Evolutionary conservation across 1,140 invertebrate species (phyloP).

Genomic region (Brachionus rubens): DNA sequence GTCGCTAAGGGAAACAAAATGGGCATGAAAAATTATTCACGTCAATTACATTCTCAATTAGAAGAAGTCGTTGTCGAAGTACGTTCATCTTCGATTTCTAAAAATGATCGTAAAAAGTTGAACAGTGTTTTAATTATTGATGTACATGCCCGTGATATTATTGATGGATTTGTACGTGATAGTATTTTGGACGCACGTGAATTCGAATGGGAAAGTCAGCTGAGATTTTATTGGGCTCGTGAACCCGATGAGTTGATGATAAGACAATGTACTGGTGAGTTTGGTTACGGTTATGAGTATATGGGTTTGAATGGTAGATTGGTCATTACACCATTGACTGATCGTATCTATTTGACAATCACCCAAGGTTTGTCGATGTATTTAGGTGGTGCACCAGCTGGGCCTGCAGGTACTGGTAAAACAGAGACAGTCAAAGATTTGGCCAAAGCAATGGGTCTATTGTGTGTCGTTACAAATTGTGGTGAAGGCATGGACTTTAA

Average conservation of each 20-base stretch:
- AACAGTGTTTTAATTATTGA: slow-evolving; percentile 81
- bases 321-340: slow-evolving; percentile 84
- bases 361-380: slow-evolving; percentile 87
- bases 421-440: slow-evolving; percentile 86
- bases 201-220: slow-evolving; percentile 87
- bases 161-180: slow-evolving; percentile 79
- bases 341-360: slow-evolving; percentile 83
- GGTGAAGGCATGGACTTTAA: slow-evolving; percentile 83
- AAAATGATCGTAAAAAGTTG: slow-evolving; percentile 80
- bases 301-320: slow-evolving; percentile 85
- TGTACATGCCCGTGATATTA: slow-evolving; percentile 81
- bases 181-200: slow-evolving; percentile 74
- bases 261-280: slow-evolving; percentile 79
- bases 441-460: slow-evolving; percentile 77
- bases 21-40: slow-evolving; percentile 82
- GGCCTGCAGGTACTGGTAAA: slow-evolving; percentile 72
- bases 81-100: slow-evolving; percentile 66
- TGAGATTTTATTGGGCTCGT: slow-evolving; percentile 83
- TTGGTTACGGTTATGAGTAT: slow-evolving; percentile 88
- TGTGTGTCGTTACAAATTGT: slow-evolving; percentile 86
- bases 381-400: slow-evolving; percentile 79
- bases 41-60: slow-evolving; percentile 75
- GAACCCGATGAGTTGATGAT: slow-evolving; percentile 75
- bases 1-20: slow-evolving; percentile 69
- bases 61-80: slow-evolving; percentile 73